Evolutionary conservation across 2,888 invertebrate genomes (phyloP).

Genomic region (Acanthococcus lagerstroemiae): DNA sequence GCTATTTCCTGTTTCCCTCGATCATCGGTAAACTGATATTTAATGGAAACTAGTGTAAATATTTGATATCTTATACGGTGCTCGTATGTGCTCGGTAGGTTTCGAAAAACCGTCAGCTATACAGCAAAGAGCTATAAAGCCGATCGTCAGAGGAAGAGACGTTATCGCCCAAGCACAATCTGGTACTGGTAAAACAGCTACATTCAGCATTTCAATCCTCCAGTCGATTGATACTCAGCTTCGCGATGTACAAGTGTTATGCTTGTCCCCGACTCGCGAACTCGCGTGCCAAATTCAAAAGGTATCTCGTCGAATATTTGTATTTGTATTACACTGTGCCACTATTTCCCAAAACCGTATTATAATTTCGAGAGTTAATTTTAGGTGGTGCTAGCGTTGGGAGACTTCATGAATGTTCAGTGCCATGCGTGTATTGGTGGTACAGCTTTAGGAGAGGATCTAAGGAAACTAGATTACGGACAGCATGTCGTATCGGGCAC

Average conservation of each 20-base stretch:
- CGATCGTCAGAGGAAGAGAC: constrained; percentile 92
- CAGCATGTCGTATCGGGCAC: constrained; percentile 99
- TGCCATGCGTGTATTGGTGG: constrained; percentile 99
- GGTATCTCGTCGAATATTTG: constrained; percentile 43
- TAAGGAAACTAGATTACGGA: constrained; percentile 94
- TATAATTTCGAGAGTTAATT: constrained; percentile 22
- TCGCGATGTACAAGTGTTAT: constrained; percentile 85
- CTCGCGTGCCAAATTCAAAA: constrained; percentile 97
- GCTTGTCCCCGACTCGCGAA: constrained; percentile 93
- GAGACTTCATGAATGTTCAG: constrained; percentile 98
- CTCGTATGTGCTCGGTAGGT: too few species aligned
- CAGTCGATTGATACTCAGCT: constrained; percentile 86
- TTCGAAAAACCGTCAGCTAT: constrained; percentile 99
- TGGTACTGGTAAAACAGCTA: constrained; percentile 98
- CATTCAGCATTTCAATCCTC: constrained; percentile 91
- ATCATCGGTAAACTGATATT: too few species aligned
- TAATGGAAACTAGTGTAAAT: too few species aligned
- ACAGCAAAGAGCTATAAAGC: constrained; percentile 91
- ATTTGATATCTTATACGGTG: too few species aligned
- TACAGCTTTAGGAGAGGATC: constrained; percentile 96
- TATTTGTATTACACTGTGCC: neutral
- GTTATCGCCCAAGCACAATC: constrained; percentile 99
- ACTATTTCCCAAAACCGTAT: too few species aligned
- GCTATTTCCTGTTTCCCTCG: too few species aligned
- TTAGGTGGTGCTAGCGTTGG: constrained; percentile 77